These are phyloP conservation scores for Linnaemya vulpina DNA, from an alignment of 2,888 invertebrate genomes.

Conservation along the genomic window DNA sequence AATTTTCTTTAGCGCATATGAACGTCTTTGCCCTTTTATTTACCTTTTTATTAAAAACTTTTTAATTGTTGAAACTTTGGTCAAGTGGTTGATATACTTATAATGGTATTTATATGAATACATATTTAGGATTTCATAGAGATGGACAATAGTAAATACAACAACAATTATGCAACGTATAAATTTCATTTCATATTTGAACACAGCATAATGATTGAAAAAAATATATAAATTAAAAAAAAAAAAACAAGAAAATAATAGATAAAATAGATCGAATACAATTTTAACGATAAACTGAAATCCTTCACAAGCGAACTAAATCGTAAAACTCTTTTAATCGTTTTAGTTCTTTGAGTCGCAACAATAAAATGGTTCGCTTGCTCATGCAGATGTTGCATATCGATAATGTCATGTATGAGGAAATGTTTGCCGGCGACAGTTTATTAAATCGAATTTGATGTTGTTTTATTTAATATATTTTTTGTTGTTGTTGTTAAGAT, in stretches of 20 bases:
- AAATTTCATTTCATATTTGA: slow-evolving; percentile 54
- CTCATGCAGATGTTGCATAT: slow-evolving; percentile 48
- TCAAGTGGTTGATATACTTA: not conserved
- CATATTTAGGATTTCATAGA: slow-evolving; percentile 47
- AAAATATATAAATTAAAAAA: too few relatives aligned
- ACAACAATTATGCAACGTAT: slow-evolving; percentile 52
- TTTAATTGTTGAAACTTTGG: not conserved
- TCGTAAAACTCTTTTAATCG: slow-evolving; percentile 30
- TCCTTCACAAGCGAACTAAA: slow-evolving; percentile 62
- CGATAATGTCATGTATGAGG: slow-evolving; percentile 16
- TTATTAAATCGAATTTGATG: slow-evolving; percentile 82
- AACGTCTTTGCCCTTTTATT: too few relatives aligned
- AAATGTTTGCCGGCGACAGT: slow-evolving; percentile 80
- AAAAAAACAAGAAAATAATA: slow-evolving; percentile 4
- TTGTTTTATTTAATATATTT: slow-evolving; percentile 76
- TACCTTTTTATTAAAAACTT: too few relatives aligned
- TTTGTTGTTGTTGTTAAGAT: slow-evolving; percentile 26
- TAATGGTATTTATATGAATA: not conserved
- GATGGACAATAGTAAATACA: slow-evolving; percentile 46
- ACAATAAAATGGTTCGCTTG: slow-evolving; percentile 51
- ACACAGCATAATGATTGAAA: slow-evolving; percentile 52
- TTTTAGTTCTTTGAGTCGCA: slow-evolving; percentile 30
- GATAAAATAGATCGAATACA: slow-evolving; percentile 27
- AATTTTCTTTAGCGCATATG: too few relatives aligned
- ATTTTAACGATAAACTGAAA: slow-evolving; percentile 60